phyloP scores from a whole-genome alignment of 2,113 vertebrate species.

The Aegotheles bennettii region DNA sequence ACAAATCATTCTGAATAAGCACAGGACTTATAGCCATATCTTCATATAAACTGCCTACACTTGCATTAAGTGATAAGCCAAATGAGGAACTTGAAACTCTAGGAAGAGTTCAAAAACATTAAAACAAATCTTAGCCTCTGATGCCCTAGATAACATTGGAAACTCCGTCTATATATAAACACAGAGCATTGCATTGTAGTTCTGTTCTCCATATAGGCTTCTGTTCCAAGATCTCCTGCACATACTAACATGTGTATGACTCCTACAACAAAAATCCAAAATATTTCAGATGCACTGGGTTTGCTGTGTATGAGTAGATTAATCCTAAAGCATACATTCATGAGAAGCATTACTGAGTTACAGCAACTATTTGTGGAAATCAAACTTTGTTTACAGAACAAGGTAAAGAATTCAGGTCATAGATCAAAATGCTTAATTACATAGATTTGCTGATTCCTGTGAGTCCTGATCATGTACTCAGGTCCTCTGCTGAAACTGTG shows the following conservation, averaged over 20 bases:
- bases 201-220: not conserved
- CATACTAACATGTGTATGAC: not conserved
- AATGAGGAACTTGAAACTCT: not conserved
- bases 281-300: not conserved
- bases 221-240: not conserved
- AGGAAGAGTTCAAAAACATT: not conserved
- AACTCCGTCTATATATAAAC: not conserved
- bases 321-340: not conserved
- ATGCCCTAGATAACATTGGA: not conserved
- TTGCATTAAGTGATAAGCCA: not conserved
- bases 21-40: not conserved
- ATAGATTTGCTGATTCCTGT: not conserved
- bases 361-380: not conserved
- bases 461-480: not conserved
- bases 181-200: not conserved
- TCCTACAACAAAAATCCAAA: not conserved
- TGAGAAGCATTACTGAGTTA: not conserved
- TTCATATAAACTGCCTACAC: not conserved
- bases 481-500: not conserved
- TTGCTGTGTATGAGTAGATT: not conserved
- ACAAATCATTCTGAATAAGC: not conserved
- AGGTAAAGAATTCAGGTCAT: not conserved
- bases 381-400: not conserved
- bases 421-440: not conserved
- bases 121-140: not conserved